Evolutionary conservation across 2,113 vertebrate species (phyloP).

Genomic region (Gnathochromis pfefferi): DNA sequence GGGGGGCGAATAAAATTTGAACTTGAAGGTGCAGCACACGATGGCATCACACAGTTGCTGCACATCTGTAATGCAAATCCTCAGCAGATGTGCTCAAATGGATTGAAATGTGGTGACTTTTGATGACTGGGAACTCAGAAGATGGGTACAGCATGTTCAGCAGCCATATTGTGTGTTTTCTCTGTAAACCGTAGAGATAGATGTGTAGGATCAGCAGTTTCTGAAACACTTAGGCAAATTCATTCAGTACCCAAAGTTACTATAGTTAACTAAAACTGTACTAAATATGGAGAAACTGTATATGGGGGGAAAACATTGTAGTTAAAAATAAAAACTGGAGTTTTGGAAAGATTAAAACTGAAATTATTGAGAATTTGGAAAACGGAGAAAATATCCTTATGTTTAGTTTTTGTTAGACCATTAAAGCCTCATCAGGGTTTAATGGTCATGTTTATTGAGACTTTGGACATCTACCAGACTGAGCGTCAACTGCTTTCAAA

Average conservation of each 20-base stretch:
- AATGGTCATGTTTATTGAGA: not conserved
- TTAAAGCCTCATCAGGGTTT: not conserved
- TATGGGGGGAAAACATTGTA: not conserved
- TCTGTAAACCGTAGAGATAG: not conserved
- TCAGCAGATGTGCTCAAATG: fast-evolving
- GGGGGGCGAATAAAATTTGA: no score
- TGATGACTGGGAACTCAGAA: not conserved
- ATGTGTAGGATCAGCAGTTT: not conserved
- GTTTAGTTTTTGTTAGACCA: not conserved
- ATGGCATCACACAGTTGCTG: not conserved
- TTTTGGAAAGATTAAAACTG: not conserved
- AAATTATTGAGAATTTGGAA: not conserved
- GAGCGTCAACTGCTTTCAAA: not conserved
- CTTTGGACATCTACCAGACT: not conserved
- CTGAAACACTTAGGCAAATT: not conserved
- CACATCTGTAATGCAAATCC: not conserved
- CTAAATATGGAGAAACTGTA: not conserved
- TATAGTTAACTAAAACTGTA: not conserved
- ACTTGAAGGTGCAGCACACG: fast-evolving
- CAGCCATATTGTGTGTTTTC: not conserved
- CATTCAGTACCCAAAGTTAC: not conserved
- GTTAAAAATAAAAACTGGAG: not conserved
- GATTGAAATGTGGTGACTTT: not conserved
- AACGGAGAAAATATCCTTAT: not conserved
- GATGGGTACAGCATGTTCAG: not conserved